phyloP scores from a whole-genome alignment of 1,140 invertebrate genomes.

The Zophobas morio region DNA sequence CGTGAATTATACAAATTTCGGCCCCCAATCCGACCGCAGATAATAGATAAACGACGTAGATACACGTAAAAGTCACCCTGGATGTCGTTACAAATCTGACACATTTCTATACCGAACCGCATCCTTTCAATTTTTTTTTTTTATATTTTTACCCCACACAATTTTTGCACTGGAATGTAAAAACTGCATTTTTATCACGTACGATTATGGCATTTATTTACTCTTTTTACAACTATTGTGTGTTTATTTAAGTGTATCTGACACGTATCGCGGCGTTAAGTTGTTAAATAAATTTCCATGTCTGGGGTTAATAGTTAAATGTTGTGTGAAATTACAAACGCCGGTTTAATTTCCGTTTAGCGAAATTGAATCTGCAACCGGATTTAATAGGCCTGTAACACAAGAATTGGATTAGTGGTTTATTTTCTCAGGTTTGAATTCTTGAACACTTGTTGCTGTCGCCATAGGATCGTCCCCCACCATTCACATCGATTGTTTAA shows the following conservation, averaged over 20 bases:
- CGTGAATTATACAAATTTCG: slow-evolving; percentile 54
- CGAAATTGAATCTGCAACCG: slow-evolving; percentile 35
- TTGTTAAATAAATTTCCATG: background rate
- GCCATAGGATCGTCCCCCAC: slow-evolving; percentile 54
- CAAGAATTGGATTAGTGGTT: slow-evolving; percentile 44
- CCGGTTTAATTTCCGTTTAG: slow-evolving; percentile 40
- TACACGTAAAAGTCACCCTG: background rate
- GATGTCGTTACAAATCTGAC: no score
- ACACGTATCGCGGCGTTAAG: background rate
- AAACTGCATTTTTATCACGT: no score
- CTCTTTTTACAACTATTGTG: no score
- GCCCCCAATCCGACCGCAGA: slow-evolving; percentile 42
- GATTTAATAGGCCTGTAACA: slow-evolving; percentile 37
- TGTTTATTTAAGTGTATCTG: no score
- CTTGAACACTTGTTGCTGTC: slow-evolving; percentile 59
- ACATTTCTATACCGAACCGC: no score
- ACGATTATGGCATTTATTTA: no score
- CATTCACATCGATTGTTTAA: slow-evolving; percentile 64
- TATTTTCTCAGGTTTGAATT: slow-evolving; percentile 47
- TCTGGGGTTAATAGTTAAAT: slow-evolving; percentile 22
- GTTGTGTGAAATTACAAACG: slow-evolving; percentile 41
- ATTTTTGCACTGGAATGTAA: no score
- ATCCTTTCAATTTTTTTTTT: no score
- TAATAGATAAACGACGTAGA: slow-evolving; percentile 31
- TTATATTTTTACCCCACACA: no score